Evolutionary conservation across 2,888 invertebrate genomes (phyloP).

Genomic region (Troides oblongomaculatus): DNA sequence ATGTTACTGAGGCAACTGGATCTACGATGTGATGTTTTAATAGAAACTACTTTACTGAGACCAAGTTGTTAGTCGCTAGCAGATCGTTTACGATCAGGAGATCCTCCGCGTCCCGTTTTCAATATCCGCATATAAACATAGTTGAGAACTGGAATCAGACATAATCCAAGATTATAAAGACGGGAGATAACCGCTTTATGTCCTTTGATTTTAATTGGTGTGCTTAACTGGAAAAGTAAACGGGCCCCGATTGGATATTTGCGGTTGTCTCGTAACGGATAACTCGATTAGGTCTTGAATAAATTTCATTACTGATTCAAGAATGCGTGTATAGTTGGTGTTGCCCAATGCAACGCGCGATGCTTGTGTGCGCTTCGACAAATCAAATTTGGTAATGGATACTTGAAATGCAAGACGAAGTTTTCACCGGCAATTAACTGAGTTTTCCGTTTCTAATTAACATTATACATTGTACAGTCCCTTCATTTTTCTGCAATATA

Average conservation of each 20-base stretch:
- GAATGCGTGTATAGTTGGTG: slow-evolving; percentile 26
- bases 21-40: no score
- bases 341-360: slow-evolving; percentile 16
- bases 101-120: slow-evolving; percentile 5
- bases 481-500: no score
- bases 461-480: background rate
- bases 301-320: slow-evolving; percentile 29
- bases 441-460: slow-evolving; percentile 2
- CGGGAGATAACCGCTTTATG: slow-evolving; percentile 46
- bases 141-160: slow-evolving; percentile 35
- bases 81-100: no score
- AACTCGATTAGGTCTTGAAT: slow-evolving; percentile 30
- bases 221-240: slow-evolving; percentile 37
- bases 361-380: slow-evolving; percentile 10
- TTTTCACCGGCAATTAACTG: slow-evolving; percentile 6
- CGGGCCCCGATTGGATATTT: slow-evolving; percentile 30
- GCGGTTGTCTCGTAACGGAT: slow-evolving; percentile 27
- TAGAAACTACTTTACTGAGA: no score
- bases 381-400: slow-evolving; percentile 24
- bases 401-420: slow-evolving; percentile 19
- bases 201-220: slow-evolving; percentile 46
- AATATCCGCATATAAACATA: slow-evolving; percentile 33
- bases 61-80: no score
- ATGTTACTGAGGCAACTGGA: no score
- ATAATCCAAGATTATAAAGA: slow-evolving; percentile 55